Conservation (phyloP, 2,797 vertebrate species). For the Sebastes hubbsi region DNA sequence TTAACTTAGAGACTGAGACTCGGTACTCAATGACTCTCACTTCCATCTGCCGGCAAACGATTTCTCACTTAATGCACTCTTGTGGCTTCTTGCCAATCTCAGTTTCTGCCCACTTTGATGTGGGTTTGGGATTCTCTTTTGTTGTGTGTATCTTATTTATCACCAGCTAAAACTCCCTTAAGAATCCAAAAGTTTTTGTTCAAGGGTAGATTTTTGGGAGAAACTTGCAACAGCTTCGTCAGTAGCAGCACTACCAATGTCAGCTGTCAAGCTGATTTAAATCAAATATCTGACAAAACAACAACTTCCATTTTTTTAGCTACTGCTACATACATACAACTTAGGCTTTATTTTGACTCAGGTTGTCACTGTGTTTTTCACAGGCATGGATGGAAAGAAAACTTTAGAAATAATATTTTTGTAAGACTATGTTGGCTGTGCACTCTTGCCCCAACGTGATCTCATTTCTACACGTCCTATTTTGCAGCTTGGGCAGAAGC, state of each 20-base stretch:
- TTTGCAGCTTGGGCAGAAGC: neutral
- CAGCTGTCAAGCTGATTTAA: neutral
- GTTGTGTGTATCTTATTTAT: constrained; percentile 21
- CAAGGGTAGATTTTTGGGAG: neutral
- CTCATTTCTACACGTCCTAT: neutral
- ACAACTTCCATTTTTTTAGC: neutral
- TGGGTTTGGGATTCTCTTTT: constrained; percentile 8
- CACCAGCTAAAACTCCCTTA: neutral
- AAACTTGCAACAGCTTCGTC: constrained; percentile 3
- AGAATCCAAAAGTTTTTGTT: constrained; percentile 9
- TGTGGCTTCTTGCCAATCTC: constrained; percentile 17
- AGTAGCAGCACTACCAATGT: neutral
- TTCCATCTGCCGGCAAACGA: constrained; percentile 12
- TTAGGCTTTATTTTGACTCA: neutral
- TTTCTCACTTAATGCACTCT: constrained; percentile 20
- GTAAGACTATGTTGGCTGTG: neutral
- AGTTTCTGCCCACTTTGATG: constrained; percentile 18
- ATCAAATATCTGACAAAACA: neutral
- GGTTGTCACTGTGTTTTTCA: neutral
- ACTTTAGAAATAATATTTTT: neutral
- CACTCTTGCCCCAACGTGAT: neutral
- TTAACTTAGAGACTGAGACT: neutral
- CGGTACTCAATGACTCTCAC: neutral
- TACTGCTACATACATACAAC: neutral
- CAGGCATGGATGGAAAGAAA: neutral